Conservation (phyloP, 1,140 invertebrate species). For the Cardiocondyla obscurior region DNA sequence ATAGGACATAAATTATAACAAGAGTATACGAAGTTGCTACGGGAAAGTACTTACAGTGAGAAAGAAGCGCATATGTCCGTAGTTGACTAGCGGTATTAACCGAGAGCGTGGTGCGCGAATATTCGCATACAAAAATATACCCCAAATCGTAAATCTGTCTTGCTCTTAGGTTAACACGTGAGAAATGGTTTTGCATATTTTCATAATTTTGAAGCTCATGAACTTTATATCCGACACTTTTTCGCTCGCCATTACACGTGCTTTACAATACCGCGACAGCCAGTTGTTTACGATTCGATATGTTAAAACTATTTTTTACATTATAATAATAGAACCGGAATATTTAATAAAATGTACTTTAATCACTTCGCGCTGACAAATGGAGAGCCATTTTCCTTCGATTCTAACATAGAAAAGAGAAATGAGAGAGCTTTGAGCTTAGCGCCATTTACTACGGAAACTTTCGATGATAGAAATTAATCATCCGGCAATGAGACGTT, state of each 20-base stretch:
- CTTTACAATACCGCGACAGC: neutral
- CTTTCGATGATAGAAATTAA: slow-evolving; percentile 57
- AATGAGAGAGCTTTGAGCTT: slow-evolving; percentile 19
- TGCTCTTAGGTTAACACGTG: slow-evolving; percentile 52
- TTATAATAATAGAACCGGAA: neutral
- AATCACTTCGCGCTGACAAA: slow-evolving; percentile 44
- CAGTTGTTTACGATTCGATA: neutral
- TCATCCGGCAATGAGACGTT: slow-evolving; percentile 39
- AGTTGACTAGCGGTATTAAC: slow-evolving; percentile 58
- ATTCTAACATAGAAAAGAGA: neutral
- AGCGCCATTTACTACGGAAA: slow-evolving; percentile 38
- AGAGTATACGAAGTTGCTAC: slow-evolving; percentile 47
- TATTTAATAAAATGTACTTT: neutral
- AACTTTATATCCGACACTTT: slow-evolving; percentile 16
- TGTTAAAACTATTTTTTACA: neutral
- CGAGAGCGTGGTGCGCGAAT: slow-evolving; percentile 36
- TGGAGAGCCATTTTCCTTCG: slow-evolving; percentile 10
- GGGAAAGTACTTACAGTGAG: slow-evolving; percentile 50
- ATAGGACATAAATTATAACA: slow-evolving; percentile 59
- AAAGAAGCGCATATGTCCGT: slow-evolving; percentile 62
- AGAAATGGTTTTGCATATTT: slow-evolving; percentile 55
- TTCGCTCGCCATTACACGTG: slow-evolving; percentile 2
- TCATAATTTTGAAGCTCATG: slow-evolving; percentile 17
- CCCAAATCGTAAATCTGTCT: slow-evolving; percentile 62
- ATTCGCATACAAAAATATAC: slow-evolving; percentile 60